A percentile compares a stretch with the other conserved stretches of the same genome.
Conservation (phyloP, 1,140 invertebrate species). For the Drosophila sulfurigaster region DNA sequence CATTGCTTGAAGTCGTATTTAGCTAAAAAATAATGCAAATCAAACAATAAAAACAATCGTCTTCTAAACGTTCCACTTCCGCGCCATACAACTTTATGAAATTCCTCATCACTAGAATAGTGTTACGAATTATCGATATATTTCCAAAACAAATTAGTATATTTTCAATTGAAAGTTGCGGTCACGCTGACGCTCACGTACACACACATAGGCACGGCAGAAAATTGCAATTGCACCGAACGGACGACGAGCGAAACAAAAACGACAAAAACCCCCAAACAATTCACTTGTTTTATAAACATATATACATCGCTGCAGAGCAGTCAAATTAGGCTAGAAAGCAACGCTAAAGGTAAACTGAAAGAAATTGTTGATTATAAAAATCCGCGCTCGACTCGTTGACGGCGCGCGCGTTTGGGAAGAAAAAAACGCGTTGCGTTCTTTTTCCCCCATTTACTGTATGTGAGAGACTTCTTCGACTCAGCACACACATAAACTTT, state of each 20-base stretch:
- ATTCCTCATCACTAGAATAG: not conserved
- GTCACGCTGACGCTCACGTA: constrained; percentile 21
- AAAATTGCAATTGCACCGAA: constrained; percentile 73
- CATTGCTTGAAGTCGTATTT: too few relatives aligned
- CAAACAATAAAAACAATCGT: not conserved
- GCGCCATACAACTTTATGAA: not conserved
- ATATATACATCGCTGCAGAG: constrained; percentile 37
- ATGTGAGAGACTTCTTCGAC: constrained; percentile 59
- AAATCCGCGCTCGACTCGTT: constrained; percentile 50
- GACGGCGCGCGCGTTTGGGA: constrained; percentile 67
- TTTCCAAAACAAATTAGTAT: not conserved
- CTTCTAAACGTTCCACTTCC: not conserved
- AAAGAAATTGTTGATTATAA: constrained; percentile 34
- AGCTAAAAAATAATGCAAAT: not conserved
- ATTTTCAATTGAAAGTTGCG: not conserved
- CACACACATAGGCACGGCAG: constrained; percentile 42
- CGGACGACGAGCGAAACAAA: constrained; percentile 64
- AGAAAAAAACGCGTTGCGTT: constrained; percentile 70
- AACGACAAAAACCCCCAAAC: constrained; percentile 62
- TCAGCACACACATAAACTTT: constrained; percentile 39
- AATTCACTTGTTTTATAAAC: constrained; percentile 61
- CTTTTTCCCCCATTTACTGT: constrained; percentile 60
- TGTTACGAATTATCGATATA: not conserved
- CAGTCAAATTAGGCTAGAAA: constrained; percentile 31
- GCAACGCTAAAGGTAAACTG: constrained; percentile 39